Percentiles rank a stretch among this genome's conserved stretches.
These are phyloP conservation scores for Lethenteron camtschaticum DNA, from an alignment of 2,113 vertebrate genomes.

Conservation along the genomic window DNA sequence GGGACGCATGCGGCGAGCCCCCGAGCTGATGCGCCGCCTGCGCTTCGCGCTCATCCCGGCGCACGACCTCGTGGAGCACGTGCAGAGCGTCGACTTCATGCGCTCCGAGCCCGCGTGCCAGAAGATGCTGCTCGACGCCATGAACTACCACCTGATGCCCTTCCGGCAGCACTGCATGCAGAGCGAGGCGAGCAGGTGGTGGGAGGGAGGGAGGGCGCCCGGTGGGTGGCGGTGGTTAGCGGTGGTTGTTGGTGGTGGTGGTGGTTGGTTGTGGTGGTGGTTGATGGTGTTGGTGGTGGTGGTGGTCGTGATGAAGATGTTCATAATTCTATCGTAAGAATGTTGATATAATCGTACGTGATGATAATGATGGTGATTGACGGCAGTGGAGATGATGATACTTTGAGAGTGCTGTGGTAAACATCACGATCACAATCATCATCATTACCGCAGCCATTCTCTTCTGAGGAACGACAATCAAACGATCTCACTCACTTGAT, in stretches of 20 bases:
- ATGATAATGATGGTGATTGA: too few relatives aligned
- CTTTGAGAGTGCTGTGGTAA: too few relatives aligned
- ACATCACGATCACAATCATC: too few relatives aligned
- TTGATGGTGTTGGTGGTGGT: too few relatives aligned
- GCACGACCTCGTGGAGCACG: constrained; percentile 90
- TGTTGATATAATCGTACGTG: too few relatives aligned
- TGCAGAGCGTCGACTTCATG: constrained; percentile 99
- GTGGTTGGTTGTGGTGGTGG: too few relatives aligned
- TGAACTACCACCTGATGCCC: constrained; percentile 99
- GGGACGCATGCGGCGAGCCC: constrained; percentile 87
- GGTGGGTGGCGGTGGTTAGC: background rate
- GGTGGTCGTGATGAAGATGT: too few relatives aligned
- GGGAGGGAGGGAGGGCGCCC: background rate
- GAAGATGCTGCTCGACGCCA: constrained; percentile 94
- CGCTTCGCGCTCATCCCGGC: constrained; percentile 95
- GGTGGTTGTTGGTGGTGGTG: background rate
- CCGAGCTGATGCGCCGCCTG: constrained; percentile 96
- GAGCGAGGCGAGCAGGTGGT: constrained; percentile 78
- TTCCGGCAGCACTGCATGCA: constrained; percentile 98
- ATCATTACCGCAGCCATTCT: too few relatives aligned
- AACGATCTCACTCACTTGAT: too few relatives aligned
- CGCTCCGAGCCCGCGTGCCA: constrained; percentile 92
- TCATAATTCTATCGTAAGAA: too few relatives aligned
- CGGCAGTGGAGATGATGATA: too few relatives aligned
- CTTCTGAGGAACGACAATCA: too few relatives aligned